phyloP scores from a whole-genome alignment of 2,888 invertebrate genomes.

The Leptinotarsa rubiginosa region DNA sequence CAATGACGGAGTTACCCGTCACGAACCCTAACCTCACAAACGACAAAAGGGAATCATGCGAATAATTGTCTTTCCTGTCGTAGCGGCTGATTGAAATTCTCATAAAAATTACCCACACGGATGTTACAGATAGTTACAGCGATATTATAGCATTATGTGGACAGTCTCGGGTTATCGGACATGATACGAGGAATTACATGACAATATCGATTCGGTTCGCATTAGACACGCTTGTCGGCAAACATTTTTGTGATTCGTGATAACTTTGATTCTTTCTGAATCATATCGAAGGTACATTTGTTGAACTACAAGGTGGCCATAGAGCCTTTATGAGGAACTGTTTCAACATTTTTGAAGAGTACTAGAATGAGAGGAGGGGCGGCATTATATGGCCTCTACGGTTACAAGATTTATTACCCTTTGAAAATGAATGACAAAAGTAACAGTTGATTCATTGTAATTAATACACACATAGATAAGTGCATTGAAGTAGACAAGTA shows the following conservation, averaged over 20 bases:
- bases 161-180: conserved; percentile 25
- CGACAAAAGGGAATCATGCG: conserved; percentile 48
- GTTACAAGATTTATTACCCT: too few species aligned
- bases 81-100: conserved; percentile 51
- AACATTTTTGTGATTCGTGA: not conserved
- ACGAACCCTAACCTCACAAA: conserved; percentile 48
- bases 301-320: too few species aligned
- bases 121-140: conserved; percentile 37
- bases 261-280: not conserved
- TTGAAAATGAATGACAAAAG: too few species aligned
- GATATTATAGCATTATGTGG: conserved; percentile 36
- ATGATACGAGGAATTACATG: conserved; percentile 26
- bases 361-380: too few species aligned
- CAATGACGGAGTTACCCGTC: conserved; percentile 41
- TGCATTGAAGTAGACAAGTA: too few species aligned
- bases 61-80: conserved; percentile 48
- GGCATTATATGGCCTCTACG: too few species aligned
- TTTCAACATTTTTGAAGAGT: too few species aligned
- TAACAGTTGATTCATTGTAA: too few species aligned
- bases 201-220: conserved; percentile 1
- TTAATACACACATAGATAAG: too few species aligned
- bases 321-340: too few species aligned
- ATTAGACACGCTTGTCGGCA: not conserved
- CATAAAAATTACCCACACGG: conserved; percentile 44
- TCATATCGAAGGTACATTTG: too few species aligned